Conservation (phyloP, 2,113 vertebrate species). For the Anhinga rufa region DNA sequence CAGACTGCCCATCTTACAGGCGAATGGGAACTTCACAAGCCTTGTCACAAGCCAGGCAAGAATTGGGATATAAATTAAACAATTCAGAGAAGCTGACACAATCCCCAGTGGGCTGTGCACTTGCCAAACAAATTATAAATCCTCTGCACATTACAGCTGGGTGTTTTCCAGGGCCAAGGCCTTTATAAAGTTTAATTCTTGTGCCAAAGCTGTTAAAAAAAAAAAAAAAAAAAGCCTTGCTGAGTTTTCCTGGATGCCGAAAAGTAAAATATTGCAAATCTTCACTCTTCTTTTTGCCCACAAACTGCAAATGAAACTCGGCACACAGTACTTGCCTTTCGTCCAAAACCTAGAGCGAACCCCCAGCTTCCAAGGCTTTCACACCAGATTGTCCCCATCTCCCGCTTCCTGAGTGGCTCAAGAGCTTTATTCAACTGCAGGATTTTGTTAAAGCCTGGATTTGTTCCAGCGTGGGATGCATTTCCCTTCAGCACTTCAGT, state of each 20-base stretch:
- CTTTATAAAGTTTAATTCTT: not conserved
- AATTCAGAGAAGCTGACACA: not conserved
- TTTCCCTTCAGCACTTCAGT: not conserved
- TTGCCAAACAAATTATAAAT: not conserved
- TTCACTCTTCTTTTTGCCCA: not conserved
- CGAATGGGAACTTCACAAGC: accelerated
- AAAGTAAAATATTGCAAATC: not conserved
- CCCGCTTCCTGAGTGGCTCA: not conserved
- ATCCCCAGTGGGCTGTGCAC: not conserved
- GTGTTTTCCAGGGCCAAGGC: not conserved
- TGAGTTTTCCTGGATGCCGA: not conserved
- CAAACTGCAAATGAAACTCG: not conserved
- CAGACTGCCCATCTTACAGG: not conserved
- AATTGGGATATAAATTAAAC: not conserved
- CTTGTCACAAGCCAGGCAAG: not conserved
- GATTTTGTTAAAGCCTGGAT: not conserved
- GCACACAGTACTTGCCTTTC: not conserved
- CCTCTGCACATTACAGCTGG: not conserved
- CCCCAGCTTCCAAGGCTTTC: not conserved
- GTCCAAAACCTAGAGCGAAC: not conserved
- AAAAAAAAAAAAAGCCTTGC: not conserved
- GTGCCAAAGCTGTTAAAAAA: not conserved
- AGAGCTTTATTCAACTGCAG: not conserved
- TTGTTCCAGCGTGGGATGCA: not conserved
- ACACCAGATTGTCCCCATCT: not conserved